These are phyloP conservation scores for Lobophora halterata DNA, from an alignment of 2,888 invertebrate genomes.

Conservation along the genomic window DNA sequence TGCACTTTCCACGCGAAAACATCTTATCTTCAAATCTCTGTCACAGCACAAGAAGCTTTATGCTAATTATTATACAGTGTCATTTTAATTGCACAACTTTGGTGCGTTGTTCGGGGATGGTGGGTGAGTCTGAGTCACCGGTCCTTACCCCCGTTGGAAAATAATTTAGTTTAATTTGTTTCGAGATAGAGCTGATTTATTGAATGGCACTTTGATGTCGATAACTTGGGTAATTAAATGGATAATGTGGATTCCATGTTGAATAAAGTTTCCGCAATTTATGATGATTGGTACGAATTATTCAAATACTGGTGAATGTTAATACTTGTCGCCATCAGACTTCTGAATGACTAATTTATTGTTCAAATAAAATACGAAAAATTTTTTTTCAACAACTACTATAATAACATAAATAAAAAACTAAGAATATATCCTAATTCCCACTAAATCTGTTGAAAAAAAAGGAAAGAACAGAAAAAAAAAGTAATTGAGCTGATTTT, in stretches of 20 bases:
- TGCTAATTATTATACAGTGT: conserved; percentile 29
- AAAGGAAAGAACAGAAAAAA: too few species aligned
- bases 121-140: conserved; percentile 52
- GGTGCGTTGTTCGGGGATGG: conserved; percentile 10
- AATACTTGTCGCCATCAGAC: too few species aligned
- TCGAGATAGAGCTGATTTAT: conserved; percentile 27
- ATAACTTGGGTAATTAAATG: conserved; percentile 14
- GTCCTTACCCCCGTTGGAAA: conserved; percentile 67
- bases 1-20: conserved; percentile 14
- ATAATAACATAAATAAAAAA: too few species aligned
- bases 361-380: too few species aligned
- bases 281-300: too few species aligned
- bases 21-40: conserved; percentile 18
- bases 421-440: too few species aligned
- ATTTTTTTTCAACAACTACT: too few species aligned
- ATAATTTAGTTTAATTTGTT: conserved; percentile 41
- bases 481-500: too few species aligned
- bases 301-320: too few species aligned
- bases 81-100: conserved; percentile 14
- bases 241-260: conserved; percentile 2
- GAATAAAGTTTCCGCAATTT: neutral
- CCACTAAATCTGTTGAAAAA: too few species aligned
- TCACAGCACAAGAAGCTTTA: conserved; percentile 27
- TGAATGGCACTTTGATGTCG: conserved; percentile 20
- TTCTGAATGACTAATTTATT: too few species aligned